Evolutionary conservation across 37 sponge, comb jelly and placozoan genomes (phyloP).

Genomic region (Aplysina aerophoba): DNA sequence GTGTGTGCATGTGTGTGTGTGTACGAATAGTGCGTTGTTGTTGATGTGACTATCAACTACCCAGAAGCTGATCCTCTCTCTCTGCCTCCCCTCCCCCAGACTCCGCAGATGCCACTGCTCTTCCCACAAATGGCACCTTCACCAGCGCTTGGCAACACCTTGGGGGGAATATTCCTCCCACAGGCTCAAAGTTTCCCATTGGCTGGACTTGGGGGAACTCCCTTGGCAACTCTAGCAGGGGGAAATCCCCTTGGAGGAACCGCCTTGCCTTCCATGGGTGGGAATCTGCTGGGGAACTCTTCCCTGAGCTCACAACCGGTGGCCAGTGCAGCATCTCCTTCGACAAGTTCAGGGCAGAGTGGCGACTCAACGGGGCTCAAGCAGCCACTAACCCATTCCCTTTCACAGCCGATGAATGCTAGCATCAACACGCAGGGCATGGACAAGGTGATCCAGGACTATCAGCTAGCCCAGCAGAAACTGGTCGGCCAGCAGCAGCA

Average conservation of each 20-base stretch:
- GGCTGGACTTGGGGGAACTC: neutral
- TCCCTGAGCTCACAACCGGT: neutral
- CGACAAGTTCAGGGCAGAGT: neutral
- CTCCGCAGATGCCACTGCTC: neutral
- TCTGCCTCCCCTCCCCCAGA: conserved; percentile 5
- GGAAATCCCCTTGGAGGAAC: neutral
- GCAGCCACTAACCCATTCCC: conserved; percentile 59
- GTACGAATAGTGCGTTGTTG: neutral
- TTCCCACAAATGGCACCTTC: no score
- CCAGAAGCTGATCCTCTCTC: neutral
- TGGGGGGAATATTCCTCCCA: no score
- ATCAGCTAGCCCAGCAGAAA: neutral
- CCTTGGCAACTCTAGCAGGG: neutral
- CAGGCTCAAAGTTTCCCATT: neutral
- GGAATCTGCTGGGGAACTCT: neutral
- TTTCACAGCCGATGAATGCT: conserved; percentile 43
- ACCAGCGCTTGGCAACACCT: no score
- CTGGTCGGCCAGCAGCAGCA: neutral
- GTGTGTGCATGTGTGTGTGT: conserved; percentile 29
- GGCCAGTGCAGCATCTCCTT: neutral
- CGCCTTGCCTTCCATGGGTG: neutral
- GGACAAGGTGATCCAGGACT: conserved; percentile 61
- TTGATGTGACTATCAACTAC: neutral
- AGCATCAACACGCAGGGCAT: conserved; percentile 63
- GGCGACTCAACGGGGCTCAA: conserved; percentile 38